These are phyloP conservation scores for Phorcus lineatus DNA, from an alignment of 2,888 invertebrate genomes.

Conservation along the genomic window DNA sequence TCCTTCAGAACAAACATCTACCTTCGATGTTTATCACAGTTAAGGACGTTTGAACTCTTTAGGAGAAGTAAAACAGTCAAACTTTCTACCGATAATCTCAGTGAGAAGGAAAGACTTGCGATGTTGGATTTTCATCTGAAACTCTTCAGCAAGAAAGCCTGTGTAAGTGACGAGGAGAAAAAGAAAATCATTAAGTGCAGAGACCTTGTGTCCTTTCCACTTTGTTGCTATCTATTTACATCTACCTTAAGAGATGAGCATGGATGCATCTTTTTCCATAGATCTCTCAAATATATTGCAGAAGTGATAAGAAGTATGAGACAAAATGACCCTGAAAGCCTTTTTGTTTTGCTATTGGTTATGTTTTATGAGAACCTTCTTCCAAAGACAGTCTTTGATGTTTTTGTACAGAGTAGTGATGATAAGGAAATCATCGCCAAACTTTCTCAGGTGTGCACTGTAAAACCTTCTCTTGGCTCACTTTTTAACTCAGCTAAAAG, in stretches of 20 bases:
- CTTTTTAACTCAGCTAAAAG: background rate
- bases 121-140: background rate
- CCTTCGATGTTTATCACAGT: too few relatives aligned
- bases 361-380: background rate
- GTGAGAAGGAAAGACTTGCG: background rate
- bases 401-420: background rate
- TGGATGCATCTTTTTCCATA: background rate
- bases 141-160: background rate
- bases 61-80: background rate
- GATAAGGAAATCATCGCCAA: background rate
- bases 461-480: too few relatives aligned
- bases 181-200: background rate
- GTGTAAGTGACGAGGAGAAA: background rate
- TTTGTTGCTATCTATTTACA: background rate
- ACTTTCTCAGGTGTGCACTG: too few relatives aligned
- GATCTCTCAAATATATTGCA: background rate
- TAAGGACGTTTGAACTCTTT: background rate
- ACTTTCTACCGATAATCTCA: background rate
- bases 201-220: background rate
- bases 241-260: background rate
- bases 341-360: background rate
- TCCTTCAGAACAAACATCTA: background rate
- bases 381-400: background rate
- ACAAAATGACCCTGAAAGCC: background rate
- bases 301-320: background rate